Conservation (phyloP, 2,797 vertebrate species). For the Novumbra hubbsi region DNA sequence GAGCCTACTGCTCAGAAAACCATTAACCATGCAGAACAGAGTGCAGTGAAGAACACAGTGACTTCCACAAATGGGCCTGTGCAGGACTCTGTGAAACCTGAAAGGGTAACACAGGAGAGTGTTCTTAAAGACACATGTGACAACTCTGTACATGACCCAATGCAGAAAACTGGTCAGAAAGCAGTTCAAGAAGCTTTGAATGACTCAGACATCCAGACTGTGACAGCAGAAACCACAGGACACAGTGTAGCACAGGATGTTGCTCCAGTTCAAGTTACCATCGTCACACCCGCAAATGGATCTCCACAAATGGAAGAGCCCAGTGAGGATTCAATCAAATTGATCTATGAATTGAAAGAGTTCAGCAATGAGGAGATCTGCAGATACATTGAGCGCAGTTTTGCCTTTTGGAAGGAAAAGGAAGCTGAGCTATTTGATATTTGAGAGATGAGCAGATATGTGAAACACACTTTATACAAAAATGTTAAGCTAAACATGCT, state of each 20-base stretch:
- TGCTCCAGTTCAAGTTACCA: constrained; percentile 45
- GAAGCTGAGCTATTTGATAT: constrained; percentile 91
- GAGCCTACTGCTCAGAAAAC: constrained; percentile 12
- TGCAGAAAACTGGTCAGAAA: background rate
- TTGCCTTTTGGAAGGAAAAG: constrained; percentile 98
- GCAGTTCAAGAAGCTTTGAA: constrained; percentile 20
- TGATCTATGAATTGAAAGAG: constrained; percentile 88
- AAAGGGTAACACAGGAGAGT: constrained; percentile 19
- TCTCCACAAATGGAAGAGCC: constrained; percentile 39
- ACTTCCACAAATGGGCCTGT: constrained; percentile 20
- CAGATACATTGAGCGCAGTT: constrained; percentile 94
- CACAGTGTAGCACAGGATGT: constrained; percentile 23
- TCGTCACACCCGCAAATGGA: constrained; percentile 50
- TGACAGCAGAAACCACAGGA: constrained; percentile 19
- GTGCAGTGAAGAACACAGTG: constrained; percentile 16
- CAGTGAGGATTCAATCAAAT: constrained; percentile 75
- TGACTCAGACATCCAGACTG: constrained; percentile 30
- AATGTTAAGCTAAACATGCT: constrained; percentile 9
- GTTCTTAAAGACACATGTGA: background rate
- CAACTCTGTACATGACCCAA: background rate
- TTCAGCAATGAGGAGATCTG: constrained; percentile 96
- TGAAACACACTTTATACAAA: constrained; percentile 4
- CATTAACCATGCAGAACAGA: constrained; percentile 26
- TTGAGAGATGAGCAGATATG: constrained; percentile 44
- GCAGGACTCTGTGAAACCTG: constrained; percentile 26